phyloP scores from a whole-genome alignment of 1,140 invertebrate genomes.

The Procambarus clarkii region DNA sequence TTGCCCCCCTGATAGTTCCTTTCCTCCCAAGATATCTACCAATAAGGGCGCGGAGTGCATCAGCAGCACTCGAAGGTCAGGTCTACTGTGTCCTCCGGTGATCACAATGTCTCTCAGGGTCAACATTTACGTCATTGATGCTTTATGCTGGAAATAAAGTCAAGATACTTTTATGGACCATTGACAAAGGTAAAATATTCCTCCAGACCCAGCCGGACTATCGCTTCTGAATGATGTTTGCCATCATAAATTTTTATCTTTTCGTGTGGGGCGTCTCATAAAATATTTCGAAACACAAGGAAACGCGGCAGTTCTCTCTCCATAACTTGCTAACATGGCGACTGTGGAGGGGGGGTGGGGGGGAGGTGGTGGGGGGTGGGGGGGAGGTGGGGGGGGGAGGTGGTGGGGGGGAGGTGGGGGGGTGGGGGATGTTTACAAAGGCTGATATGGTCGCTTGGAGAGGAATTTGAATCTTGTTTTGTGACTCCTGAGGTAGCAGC shows the following conservation, averaged over 20 bases:
- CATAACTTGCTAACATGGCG: not conserved
- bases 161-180: not conserved
- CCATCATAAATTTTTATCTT: not conserved
- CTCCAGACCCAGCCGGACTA: not conserved
- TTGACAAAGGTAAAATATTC: slow-evolving; percentile 3
- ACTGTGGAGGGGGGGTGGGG: too few relatives aligned
- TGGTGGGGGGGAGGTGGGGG: too few relatives aligned
- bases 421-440: too few relatives aligned
- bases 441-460: too few relatives aligned
- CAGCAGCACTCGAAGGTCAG: too few relatives aligned
- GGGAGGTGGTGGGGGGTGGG: too few relatives aligned
- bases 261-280: not conserved
- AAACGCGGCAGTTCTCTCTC: not conserved
- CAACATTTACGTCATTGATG: not conserved
- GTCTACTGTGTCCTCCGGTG: not conserved
- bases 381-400: too few relatives aligned
- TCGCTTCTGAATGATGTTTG: not conserved
- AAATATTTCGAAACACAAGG: not conserved
- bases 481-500: too few relatives aligned
- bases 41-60: too few relatives aligned
- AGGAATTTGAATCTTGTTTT: too few relatives aligned
- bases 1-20: too few relatives aligned
- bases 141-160: not conserved
- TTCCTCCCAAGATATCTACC: too few relatives aligned
- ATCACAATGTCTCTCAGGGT: not conserved